phyloP scores from a whole-genome alignment of 2,113 vertebrate genomes.

The Peromyscus californicus region DNA sequence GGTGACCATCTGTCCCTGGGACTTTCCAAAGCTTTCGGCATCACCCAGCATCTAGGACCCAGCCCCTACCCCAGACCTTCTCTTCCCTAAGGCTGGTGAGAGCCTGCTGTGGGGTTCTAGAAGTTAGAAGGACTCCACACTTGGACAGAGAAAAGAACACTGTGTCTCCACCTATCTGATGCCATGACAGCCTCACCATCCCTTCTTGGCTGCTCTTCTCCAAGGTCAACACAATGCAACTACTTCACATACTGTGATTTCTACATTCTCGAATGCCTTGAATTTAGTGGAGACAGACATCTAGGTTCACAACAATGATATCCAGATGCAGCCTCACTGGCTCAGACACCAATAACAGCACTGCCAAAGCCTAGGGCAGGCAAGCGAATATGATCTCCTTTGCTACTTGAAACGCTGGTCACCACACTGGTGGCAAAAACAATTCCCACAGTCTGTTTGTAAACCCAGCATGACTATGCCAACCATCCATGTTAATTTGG shows the following conservation, averaged over 20 bases:
- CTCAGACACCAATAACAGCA: not conserved
- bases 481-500: not conserved
- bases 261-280: not conserved
- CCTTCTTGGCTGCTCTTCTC: not conserved
- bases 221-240: constrained; percentile 27
- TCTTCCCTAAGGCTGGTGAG: not conserved
- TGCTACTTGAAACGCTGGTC: not conserved
- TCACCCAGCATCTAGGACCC: not conserved
- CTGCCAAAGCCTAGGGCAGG: not conserved
- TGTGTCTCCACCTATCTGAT: not conserved
- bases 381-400: not conserved
- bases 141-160: constrained; percentile 2
- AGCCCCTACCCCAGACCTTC: not conserved
- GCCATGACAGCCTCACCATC: not conserved
- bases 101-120: not conserved
- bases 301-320: not conserved
- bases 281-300: not conserved
- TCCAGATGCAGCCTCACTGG: not conserved
- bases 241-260: not conserved
- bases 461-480: not conserved
- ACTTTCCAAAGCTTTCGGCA: not conserved
- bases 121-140: not conserved
- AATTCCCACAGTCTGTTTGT: not conserved
- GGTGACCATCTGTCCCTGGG: not conserved
- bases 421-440: not conserved